A percentile compares a stretch with the other conserved stretches of the same genome.
phyloP scores from a whole-genome alignment of 1,140 invertebrate species.

The Mycetomoellerius zeteki region DNA sequence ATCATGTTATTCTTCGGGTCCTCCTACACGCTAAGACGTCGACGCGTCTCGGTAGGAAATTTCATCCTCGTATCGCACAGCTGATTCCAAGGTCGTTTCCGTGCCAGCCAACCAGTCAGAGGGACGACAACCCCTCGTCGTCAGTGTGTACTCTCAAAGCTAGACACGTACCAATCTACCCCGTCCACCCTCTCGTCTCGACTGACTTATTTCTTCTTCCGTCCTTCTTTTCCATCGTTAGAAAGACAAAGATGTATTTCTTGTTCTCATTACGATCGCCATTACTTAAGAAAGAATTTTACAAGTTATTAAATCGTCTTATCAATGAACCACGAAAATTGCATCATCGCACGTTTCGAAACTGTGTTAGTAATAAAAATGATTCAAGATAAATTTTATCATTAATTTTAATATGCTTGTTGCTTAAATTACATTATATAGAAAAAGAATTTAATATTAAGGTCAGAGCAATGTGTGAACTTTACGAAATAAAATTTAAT shows the following conservation, averaged over 20 bases:
- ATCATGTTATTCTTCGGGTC: conserved; percentile 48
- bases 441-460: not conserved
- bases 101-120: conserved; percentile 24
- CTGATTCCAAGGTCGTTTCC: conserved; percentile 60
- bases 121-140: conserved; percentile 35
- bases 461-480: not conserved
- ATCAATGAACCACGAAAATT: conserved; percentile 6
- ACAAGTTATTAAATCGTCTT: not conserved
- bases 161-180: conserved; percentile 51
- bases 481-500: not conserved
- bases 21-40: conserved; percentile 46
- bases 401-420: not conserved
- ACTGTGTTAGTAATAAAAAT: not conserved
- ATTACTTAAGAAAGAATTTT: not conserved
- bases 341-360: not conserved
- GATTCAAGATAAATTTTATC: conserved; percentile 19
- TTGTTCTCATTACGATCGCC: conserved; percentile 25
- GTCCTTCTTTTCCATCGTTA: not conserved
- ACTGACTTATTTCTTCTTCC: conserved; percentile 42
- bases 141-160: conserved; percentile 52
- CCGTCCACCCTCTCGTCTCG: not conserved
- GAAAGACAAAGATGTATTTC: not conserved
- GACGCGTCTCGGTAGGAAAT: conserved; percentile 52
- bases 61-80: conserved; percentile 62
- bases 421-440: not conserved